These are phyloP conservation scores for Porites cylindrica DNA, from an alignment of 92 coral and sea anemone genomes.

Conservation along the genomic window DNA sequence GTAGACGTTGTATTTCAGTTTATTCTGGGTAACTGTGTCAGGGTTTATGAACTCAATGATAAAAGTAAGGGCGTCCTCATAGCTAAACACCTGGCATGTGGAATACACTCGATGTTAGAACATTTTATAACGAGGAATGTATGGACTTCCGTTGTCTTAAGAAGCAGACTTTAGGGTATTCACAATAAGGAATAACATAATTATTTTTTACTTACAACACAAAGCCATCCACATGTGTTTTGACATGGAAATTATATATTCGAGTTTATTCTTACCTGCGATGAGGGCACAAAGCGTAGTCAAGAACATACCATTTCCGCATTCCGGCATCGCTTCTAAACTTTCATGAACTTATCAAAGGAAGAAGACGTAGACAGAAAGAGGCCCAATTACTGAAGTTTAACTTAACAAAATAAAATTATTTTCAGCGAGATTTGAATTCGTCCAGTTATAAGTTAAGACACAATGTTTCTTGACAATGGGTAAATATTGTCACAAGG, in stretches of 20 bases:
- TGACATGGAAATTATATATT: not conserved
- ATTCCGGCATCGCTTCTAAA: slow-evolving; percentile 9
- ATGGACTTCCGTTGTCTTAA: not conserved
- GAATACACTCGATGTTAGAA: not conserved
- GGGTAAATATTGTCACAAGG: not conserved
- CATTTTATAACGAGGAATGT: not conserved
- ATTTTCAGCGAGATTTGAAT: not conserved
- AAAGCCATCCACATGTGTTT: not conserved
- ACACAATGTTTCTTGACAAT: not conserved
- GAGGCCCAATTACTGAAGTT: not conserved
- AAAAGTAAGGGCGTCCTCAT: too few species aligned
- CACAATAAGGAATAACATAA: too few species aligned
- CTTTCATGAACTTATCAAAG: not conserved
- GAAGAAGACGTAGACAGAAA: too few species aligned
- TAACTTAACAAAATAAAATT: not conserved
- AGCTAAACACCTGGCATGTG: too few species aligned
- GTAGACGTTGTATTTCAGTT: too few species aligned
- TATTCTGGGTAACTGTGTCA: too few species aligned
- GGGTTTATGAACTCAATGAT: too few species aligned
- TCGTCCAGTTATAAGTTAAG: not conserved
- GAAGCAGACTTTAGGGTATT: not conserved
- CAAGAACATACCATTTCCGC: slow-evolving; percentile 1
- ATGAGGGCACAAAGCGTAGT: not conserved
- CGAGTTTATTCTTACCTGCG: slow-evolving; percentile 23
- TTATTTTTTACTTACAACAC: not conserved